A percentile compares a stretch with the other conserved stretches of the same genome.
phyloP scores from a whole-genome alignment of 2,113 vertebrate genomes.

The Porphyrio hochstetteri region DNA sequence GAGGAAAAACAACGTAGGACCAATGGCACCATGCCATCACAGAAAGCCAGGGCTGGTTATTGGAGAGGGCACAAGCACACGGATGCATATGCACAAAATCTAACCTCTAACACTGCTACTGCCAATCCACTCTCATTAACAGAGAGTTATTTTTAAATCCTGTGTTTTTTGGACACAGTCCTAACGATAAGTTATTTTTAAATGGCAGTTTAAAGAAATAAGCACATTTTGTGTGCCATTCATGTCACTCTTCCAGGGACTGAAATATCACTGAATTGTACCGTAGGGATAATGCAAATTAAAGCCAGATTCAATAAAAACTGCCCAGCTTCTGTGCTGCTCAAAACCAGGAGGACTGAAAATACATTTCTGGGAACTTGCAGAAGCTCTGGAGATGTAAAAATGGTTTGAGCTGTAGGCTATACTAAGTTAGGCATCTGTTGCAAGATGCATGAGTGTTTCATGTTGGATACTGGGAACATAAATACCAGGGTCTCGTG shows the following conservation, averaged over 20 bases:
- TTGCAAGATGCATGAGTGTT: neutral
- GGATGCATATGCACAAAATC: neutral
- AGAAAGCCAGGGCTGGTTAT: neutral
- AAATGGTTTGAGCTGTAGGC: neutral
- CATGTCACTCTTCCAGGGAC: neutral
- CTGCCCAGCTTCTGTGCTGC: neutral
- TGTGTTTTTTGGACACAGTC: slow-evolving; percentile 19
- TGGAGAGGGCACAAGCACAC: neutral
- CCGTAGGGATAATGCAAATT: slow-evolving; percentile 14
- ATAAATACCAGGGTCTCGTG: neutral
- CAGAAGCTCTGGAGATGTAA: neutral
- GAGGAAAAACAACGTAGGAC: neutral
- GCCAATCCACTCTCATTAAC: slow-evolving; percentile 1
- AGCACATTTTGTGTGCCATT: neutral
- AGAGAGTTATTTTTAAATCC: slow-evolving; percentile 30
- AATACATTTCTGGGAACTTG: neutral
- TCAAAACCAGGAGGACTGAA: neutral
- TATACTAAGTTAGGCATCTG: neutral
- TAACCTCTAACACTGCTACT: slow-evolving; percentile 27
- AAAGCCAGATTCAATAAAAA: slow-evolving; percentile 16
- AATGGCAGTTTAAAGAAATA: slow-evolving; percentile 20
- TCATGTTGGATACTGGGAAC: neutral
- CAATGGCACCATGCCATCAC: accelerated
- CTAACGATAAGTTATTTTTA: slow-evolving; percentile 47
- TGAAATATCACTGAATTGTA: slow-evolving; percentile 25